Base-by-base conservation (phyloP, 2,113 vertebrate species). In the Oryzias celebensis region DNA sequence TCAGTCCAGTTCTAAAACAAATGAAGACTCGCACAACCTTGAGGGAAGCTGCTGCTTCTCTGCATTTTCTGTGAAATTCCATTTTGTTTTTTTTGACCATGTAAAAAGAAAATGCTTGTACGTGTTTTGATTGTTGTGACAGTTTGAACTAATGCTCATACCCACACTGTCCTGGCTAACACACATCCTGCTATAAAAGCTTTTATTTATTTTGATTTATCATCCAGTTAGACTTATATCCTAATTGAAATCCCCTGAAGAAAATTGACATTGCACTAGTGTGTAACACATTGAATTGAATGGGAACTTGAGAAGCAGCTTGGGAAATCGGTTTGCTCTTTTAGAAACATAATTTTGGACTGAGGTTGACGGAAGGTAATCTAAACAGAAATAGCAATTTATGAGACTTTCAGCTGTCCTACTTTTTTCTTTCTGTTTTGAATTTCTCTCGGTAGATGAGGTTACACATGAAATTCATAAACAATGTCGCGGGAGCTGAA, bases 321-420 rank as follows among this genome's bases (percentile, higher is more conserved):
- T 36, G 16, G 7, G 10, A n/a, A n/a, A 58, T 13, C 8, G 13
- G 22, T 36, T 36, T 36, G 36, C 12, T 1, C 14, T 15, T 23
- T 18, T 4, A 28, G 26, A 28, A 28, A 28, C 7, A 1, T 26
- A 26, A 26, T 5, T 28, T 28, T 28, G 4, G 5, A 28, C 26
- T 28, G 26, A 28, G 36, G 14, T 52, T 28, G 15, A n/a, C 3
- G 44, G 22, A 16, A 13, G 17, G 55, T 47, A 36, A 12, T 36
- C 53, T 68, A 62, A 50, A 54, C 62, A 68, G 58, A 64, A 77
- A 62, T 36, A 58, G 16, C 44, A 16, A 15, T 42, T 60, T 16
- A 62, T 45, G 70, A 14, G 18, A 17, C 12, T 4, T 12, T 65
- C 26, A 24, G 18, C 16, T 7, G 28, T 14, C 62, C 63, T 66